Evolutionary conservation across 2,797 vertebrate species (phyloP), one percentile per base, ranked within the genome.

Genomic region (Ptychadena robeensis): DNA sequence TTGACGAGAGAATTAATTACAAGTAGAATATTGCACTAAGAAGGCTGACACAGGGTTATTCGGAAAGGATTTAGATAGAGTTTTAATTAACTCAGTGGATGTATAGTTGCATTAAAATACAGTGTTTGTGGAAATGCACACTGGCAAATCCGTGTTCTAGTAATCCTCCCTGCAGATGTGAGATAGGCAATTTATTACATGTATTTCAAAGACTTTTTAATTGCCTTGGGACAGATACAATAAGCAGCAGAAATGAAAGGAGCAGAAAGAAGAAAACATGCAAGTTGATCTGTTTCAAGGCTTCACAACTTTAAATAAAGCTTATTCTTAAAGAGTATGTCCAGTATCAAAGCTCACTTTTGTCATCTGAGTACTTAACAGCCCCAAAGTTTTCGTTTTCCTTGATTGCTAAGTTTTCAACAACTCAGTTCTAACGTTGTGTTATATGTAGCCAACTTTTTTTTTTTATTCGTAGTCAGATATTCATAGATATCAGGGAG

Each of bases 1-100:
- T 31, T 85, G 69, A 89, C 67, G 86, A 66, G 82, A 87, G 80
- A 87, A 76, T 87, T 85, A 87, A 88, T 88, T 90, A 82, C 86
- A 88, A 82, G 14, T 57, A 86, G 85, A 27, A 0, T 59, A 68
- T 80, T 89, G 76, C 82, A 86, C 82, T 86, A 81, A 76, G 25
- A 82, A 74, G 27, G 85, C 79, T 81, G 86, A 87, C 59, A 81
- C 34, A 80, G 14, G 15, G 84, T 87, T 87, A 81, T 3, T 79
- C 85, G 35, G 59, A 69, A 77, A 86, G 81, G 66, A 67, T 88
- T 86, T 82, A 70, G 22, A 28, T 79, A 83, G 86, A 9, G 81
- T 87, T 87, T 88, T 90, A 91, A 89, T 86, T 86, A 88, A 71
- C 73, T 78, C 59, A 79, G 34, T 44, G 22, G 40, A 82, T 78